phyloP scores from a whole-genome alignment of 2,113 vertebrate genomes.

The Coreoperca whiteheadi region DNA sequence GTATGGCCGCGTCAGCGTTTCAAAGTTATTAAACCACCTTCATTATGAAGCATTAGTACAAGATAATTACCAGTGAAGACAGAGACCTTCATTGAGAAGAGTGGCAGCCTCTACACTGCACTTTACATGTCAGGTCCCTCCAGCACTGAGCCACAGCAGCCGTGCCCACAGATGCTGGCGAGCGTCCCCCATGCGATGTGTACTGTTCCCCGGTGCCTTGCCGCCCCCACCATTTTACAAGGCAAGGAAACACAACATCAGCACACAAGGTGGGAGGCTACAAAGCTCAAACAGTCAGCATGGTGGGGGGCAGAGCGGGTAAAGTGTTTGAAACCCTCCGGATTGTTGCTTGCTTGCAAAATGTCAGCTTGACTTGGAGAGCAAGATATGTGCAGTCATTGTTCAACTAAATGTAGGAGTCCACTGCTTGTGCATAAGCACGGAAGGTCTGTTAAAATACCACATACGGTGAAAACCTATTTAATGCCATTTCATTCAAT shows the following conservation, averaged over 20 bases:
- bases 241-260: slow-evolving; percentile 66
- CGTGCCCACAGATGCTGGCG: slow-evolving; percentile 26
- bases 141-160: slow-evolving; percentile 14
- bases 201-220: slow-evolving; percentile 48
- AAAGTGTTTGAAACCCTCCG: neutral
- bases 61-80: neutral
- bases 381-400: neutral
- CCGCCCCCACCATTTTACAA: slow-evolving; percentile 49
- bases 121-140: neutral
- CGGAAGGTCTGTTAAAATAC: neutral
- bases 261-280: slow-evolving; percentile 39
- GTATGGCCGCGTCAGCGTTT: neutral
- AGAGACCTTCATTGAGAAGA: neutral
- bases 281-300: slow-evolving; percentile 27
- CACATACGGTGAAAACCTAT: neutral
- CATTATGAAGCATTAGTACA: neutral
- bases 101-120: neutral
- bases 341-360: slow-evolving; percentile 3
- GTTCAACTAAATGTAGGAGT: neutral
- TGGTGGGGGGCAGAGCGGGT: slow-evolving; percentile 20
- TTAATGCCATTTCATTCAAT: too few relatives aligned
- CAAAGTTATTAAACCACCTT: neutral
- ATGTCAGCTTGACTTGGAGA: neutral
- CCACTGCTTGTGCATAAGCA: neutral
- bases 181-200: slow-evolving; percentile 43